Evolutionary conservation across 2,113 vertebrate genomes (phyloP).

Genomic region (Falco punctatus): DNA sequence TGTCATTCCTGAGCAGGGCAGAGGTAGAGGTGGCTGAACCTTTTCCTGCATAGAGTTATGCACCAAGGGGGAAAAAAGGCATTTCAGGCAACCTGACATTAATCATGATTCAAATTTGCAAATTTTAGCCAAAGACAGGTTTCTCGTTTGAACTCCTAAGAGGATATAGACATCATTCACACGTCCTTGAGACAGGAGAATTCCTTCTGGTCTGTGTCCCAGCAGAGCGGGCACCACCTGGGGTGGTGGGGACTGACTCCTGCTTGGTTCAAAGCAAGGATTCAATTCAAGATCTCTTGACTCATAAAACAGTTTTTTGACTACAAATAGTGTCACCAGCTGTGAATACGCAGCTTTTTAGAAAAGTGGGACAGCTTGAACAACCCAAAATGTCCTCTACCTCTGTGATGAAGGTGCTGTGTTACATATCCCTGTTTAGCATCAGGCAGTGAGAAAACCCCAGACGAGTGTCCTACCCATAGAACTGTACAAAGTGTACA

Average conservation of each 20-base stretch:
- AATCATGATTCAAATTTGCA: not conserved
- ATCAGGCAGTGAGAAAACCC: not conserved
- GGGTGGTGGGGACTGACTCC: not conserved
- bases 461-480: not conserved
- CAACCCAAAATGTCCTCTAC: not conserved
- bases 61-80: not conserved
- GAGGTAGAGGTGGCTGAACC: not conserved
- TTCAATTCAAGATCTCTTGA: not conserved
- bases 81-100: not conserved
- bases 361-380: not conserved
- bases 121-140: not conserved
- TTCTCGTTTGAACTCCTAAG: not conserved
- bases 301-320: not conserved
- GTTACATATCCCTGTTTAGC: not conserved
- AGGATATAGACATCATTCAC: accelerated
- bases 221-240: not conserved
- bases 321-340: not conserved
- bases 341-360: not conserved
- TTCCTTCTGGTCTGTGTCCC: not conserved
- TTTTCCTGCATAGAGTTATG: not conserved
- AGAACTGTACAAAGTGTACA: not conserved
- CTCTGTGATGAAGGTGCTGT: not conserved
- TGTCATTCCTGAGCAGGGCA: not conserved
- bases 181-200: not conserved
- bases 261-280: not conserved